Percentiles rank a stretch among this genome's conserved stretches.
These are phyloP conservation scores for Aphrocallistes beatrix DNA, from an alignment of 37 sponge, comb jelly and placozoan species.

Conservation along the genomic window DNA sequence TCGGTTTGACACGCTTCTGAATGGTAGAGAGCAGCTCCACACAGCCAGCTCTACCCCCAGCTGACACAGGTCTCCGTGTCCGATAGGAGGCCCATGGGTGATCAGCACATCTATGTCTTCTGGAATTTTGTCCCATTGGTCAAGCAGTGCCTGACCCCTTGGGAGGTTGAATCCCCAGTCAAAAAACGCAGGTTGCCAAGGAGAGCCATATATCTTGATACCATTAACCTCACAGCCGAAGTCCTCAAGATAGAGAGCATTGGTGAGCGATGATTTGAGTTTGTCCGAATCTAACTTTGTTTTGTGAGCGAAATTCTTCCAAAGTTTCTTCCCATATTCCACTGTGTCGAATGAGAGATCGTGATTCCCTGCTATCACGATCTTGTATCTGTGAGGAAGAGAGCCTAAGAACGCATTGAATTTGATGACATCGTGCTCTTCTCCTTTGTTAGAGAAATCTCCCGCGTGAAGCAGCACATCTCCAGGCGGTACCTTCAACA, in stretches of 20 bases:
- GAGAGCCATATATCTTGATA: conserved; percentile 49
- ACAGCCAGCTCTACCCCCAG: conserved; percentile 39
- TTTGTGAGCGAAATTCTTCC: neutral
- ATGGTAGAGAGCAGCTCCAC: conserved; percentile 39
- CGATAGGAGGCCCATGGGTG: conserved; percentile 58
- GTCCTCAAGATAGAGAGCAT: conserved; percentile 41
- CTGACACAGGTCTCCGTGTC: conserved; percentile 35
- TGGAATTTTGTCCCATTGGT: conserved; percentile 52
- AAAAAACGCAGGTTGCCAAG: conserved; percentile 42
- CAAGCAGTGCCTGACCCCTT: conserved; percentile 33
- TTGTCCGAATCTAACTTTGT: neutral
- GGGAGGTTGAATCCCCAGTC: conserved; percentile 47
- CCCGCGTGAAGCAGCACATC: conserved; percentile 51
- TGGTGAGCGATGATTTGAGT: neutral
- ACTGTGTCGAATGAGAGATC: conserved; percentile 30
- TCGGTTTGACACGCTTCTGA: conserved; percentile 38
- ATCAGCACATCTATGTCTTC: conserved; percentile 42
- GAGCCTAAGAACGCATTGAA: conserved; percentile 25
- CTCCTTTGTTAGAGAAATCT: conserved; percentile 31
- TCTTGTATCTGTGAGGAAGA: conserved; percentile 48
- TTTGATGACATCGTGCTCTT: conserved; percentile 3
- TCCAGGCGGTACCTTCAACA: conserved; percentile 22
- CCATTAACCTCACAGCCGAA: conserved; percentile 25
- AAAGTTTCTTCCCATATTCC: neutral
- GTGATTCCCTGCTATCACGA: conserved; percentile 46